Evolutionary conservation across 2,888 invertebrate species (phyloP).

Genomic region (Acronicta aceris): DNA sequence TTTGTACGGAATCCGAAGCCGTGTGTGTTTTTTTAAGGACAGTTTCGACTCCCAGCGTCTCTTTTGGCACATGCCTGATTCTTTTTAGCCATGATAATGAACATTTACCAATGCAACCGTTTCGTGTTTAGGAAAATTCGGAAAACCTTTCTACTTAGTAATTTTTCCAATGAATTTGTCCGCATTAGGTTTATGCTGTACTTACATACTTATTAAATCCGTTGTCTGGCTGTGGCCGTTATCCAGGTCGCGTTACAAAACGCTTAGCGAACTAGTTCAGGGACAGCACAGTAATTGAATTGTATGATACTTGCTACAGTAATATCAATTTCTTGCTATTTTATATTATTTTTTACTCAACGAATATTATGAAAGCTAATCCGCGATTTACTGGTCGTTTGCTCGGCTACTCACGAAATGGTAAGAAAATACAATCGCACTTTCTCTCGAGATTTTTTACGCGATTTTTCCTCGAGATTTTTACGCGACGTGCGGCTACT

Average conservation of each 20-base stretch:
- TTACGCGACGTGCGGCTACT: neutral
- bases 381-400: neutral
- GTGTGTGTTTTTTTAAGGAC: constrained; percentile 5
- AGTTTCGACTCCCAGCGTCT: neutral
- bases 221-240: constrained; percentile 67
- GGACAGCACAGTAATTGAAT: constrained; percentile 80
- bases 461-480: constrained; percentile 43
- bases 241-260: constrained; percentile 84
- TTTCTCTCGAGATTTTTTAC: constrained; percentile 49
- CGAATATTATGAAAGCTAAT: constrained; percentile 7
- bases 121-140: neutral
- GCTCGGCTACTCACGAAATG: constrained; percentile 2
- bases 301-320: constrained; percentile 71
- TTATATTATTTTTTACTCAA: constrained; percentile 25
- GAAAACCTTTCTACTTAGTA: neutral
- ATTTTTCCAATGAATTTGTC: constrained; percentile 10
- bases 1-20: constrained; percentile 53
- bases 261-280: constrained; percentile 82
- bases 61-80: neutral
- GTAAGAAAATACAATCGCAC: constrained; percentile 27
- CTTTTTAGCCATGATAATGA: neutral
- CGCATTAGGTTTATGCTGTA: constrained; percentile 33
- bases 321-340: constrained; percentile 50
- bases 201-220: constrained; percentile 16
- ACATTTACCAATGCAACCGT: no score